phyloP scores from a whole-genome alignment of 2,113 vertebrate species.

The Cololabis saira region DNA sequence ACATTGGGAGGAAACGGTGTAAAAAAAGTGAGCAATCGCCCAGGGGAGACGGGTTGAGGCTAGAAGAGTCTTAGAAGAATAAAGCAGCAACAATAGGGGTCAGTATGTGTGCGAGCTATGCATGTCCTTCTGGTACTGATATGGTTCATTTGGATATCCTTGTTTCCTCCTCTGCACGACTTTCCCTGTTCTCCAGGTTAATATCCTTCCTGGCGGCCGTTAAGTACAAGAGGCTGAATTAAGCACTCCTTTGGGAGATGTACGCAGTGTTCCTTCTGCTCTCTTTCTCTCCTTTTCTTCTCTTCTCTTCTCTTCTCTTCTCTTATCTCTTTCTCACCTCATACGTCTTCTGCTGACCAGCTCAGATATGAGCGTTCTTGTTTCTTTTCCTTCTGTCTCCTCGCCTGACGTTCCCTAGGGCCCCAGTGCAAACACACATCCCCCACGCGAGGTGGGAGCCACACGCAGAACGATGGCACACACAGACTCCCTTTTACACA shows the following conservation, averaged over 20 bases:
- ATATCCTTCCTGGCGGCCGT: slow-evolving; percentile 45
- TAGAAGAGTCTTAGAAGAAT: slow-evolving; percentile 35
- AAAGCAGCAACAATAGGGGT: slow-evolving; percentile 23
- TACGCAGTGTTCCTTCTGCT: slow-evolving; percentile 18
- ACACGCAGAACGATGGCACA: slow-evolving; percentile 60
- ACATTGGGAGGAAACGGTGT: slow-evolving; percentile 23
- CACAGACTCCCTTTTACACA: slow-evolving; percentile 21
- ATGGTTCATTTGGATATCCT: slow-evolving; percentile 33
- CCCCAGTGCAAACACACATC: slow-evolving; percentile 60
- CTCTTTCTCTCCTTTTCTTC: slow-evolving; percentile 8
- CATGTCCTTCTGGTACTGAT: slow-evolving; percentile 24
- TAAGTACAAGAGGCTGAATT: slow-evolving; percentile 47
- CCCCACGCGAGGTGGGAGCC: slow-evolving; percentile 49
- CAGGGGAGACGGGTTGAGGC: slow-evolving; percentile 43
- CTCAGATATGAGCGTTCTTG: slow-evolving; percentile 36
- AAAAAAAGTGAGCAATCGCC: slow-evolving; percentile 43
- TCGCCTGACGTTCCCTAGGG: slow-evolving; percentile 54
- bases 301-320: slow-evolving; percentile 15
- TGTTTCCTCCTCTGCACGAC: slow-evolving; percentile 47
- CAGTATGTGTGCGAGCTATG: slow-evolving; percentile 29
- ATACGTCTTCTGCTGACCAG: slow-evolving; percentile 36
- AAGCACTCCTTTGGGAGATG: slow-evolving; percentile 41
- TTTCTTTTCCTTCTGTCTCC: slow-evolving; percentile 37
- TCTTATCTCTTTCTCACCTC: slow-evolving; percentile 34
- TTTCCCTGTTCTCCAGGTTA: slow-evolving; percentile 44